Evolutionary conservation across 2,888 invertebrate species (phyloP).

Genomic region (Adelphocoris suturalis): DNA sequence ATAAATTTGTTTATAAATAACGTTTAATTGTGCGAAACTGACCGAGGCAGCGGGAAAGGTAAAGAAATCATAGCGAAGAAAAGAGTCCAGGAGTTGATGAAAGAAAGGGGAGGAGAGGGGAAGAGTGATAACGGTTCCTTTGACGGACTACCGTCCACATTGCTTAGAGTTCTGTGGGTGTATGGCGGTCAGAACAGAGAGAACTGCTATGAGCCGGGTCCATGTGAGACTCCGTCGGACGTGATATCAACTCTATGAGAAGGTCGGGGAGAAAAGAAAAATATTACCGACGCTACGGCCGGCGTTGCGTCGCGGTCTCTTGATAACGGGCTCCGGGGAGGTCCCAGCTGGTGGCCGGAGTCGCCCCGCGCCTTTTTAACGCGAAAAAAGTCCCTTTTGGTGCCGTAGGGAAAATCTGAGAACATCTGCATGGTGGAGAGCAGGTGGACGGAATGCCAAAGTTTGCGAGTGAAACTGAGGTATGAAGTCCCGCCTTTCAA

Average conservation of each 20-base stretch:
- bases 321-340: slow-evolving; percentile 21
- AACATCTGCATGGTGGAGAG: not conserved
- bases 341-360: not conserved
- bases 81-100: slow-evolving; percentile 12
- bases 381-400: too few species aligned
- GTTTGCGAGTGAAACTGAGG: not conserved
- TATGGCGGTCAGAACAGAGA: slow-evolving; percentile 42
- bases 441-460: not conserved
- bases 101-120: not conserved
- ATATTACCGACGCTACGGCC: not conserved
- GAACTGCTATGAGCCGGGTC: slow-evolving; percentile 3
- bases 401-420: not conserved
- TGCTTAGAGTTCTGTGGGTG: slow-evolving; percentile 5
- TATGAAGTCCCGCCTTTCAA: too few species aligned
- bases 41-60: slow-evolving; percentile 4
- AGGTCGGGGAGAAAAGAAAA: not conserved
- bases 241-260: slow-evolving; percentile 48
- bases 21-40: slow-evolving; percentile 45
- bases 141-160: slow-evolving; percentile 5
- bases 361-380: not conserved
- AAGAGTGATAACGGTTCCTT: slow-evolving; percentile 6
- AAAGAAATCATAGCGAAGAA: slow-evolving; percentile 23
- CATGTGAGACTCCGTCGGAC: slow-evolving; percentile 10
- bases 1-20: slow-evolving; percentile 47
- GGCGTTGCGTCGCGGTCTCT: not conserved